These are phyloP conservation scores for Scomber japonicus DNA, from an alignment of 2,113 vertebrate species.

Conservation along the genomic window DNA sequence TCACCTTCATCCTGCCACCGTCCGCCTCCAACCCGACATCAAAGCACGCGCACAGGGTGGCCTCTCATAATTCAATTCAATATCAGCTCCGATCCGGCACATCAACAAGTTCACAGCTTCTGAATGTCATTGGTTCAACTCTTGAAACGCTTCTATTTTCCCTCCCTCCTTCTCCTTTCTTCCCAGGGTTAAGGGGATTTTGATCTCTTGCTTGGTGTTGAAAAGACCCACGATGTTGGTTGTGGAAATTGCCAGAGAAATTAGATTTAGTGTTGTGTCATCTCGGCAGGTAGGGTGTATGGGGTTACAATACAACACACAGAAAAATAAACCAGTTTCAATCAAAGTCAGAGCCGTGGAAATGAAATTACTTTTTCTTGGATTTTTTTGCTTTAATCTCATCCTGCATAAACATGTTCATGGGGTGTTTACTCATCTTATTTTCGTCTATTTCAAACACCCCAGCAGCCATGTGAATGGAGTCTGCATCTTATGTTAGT, in stretches of 20 bases:
- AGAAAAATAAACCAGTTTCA: slow-evolving; percentile 29
- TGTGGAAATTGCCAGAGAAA: slow-evolving; percentile 47
- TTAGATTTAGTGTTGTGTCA: slow-evolving; percentile 38
- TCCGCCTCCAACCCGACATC: slow-evolving; percentile 27
- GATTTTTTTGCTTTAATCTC: slow-evolving; percentile 58
- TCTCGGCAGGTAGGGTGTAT: neutral
- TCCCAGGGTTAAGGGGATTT: slow-evolving; percentile 35
- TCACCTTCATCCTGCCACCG: slow-evolving; percentile 58
- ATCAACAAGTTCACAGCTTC: slow-evolving; percentile 56
- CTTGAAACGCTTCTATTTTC: neutral
- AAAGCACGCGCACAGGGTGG: slow-evolving; percentile 28
- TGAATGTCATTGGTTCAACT: slow-evolving; percentile 37
- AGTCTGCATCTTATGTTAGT: slow-evolving; percentile 43
- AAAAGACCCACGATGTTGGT: slow-evolving; percentile 20
- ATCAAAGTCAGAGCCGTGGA: slow-evolving; percentile 40
- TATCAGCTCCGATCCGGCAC: slow-evolving; percentile 36
- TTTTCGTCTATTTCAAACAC: slow-evolving; percentile 17
- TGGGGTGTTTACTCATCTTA: slow-evolving; percentile 19
- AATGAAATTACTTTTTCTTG: slow-evolving; percentile 37
- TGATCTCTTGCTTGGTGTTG: slow-evolving; percentile 47
- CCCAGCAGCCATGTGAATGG: slow-evolving; percentile 21
- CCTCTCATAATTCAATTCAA: slow-evolving; percentile 67
- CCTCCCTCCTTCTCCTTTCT: neutral
- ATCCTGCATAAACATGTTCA: slow-evolving; percentile 3
- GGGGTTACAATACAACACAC: slow-evolving; percentile 1